Percentiles rank a stretch among this genome's conserved stretches.
phyloP scores from a whole-genome alignment of 2,888 invertebrate species.

The Pterobdella sp. region DNA sequence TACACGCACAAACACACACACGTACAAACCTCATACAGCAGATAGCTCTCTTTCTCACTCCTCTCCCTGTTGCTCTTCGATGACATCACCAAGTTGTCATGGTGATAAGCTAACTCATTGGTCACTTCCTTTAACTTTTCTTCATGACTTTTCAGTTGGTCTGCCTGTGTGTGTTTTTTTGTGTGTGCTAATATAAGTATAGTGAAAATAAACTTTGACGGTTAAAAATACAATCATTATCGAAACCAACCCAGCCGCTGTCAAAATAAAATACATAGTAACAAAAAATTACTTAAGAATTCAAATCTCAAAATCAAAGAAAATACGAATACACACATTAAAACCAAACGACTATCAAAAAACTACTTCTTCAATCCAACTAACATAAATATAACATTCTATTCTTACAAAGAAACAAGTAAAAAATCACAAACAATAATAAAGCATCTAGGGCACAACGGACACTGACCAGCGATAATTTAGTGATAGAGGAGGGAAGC shows the following conservation, averaged over 20 bases:
- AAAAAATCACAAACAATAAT: conserved; percentile 6
- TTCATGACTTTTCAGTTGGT: conserved; percentile 80
- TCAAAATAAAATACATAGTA: too few species aligned
- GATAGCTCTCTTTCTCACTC: conserved; percentile 80
- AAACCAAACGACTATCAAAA: not conserved
- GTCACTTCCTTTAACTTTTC: conserved; percentile 73
- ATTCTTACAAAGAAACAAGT: not conserved
- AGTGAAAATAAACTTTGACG: too few species aligned
- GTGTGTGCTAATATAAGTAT: too few species aligned
- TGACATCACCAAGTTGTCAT: conserved; percentile 65
- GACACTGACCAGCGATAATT: conserved; percentile 71
- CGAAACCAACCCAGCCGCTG: too few species aligned
- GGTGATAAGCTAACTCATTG: conserved; percentile 69
- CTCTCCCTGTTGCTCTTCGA: conserved; percentile 72
- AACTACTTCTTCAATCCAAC: not conserved
- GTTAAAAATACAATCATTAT: too few species aligned
- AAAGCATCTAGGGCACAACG: not conserved
- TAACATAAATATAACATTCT: not conserved
- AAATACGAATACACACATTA: not conserved
- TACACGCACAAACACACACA: not conserved
- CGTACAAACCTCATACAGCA: conserved; percentile 71
- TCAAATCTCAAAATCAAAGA: not conserved
- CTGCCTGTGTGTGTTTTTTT: too few species aligned
- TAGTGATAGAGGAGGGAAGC: conserved; percentile 84
- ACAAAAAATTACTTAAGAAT: too few species aligned